Evolutionary conservation across 2,888 invertebrate genomes (phyloP), one percentile per base, ranked within the genome.

Genomic region (Drosophila anomelani): DNA sequence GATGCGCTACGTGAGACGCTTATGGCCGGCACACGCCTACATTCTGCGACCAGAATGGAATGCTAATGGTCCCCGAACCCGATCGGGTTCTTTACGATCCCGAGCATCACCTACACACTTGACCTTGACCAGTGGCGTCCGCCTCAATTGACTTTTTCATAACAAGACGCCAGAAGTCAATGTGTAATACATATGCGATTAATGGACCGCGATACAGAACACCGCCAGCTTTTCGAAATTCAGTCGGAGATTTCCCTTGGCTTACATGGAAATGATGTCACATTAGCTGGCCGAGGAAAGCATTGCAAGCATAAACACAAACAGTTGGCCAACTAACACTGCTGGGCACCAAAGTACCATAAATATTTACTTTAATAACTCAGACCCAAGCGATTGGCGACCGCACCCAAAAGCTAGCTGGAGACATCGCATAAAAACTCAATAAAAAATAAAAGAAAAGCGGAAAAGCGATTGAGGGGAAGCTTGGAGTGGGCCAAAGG

Each of bases 1-100:
- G 56, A 53, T 60, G 36, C 67, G 56, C 51, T 74, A 60, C 49
- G 43, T 44, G 71, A 39, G 55, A 49, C 51, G 47, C 56, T 71
- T 64, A 62, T 67, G 77, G 69, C 77, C 58, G 70, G 75, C 75
- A 75, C 77, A 74, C 68, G 54, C 61, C 71, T 70, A 78, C 78
- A 61, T 66, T 68, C 62, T 26, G 53, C 29, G 23, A 60, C 70
- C 56, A 67, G 68, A 74, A 80, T 76, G 72, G 74, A 64, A 75
- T 75, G 66, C 54, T 47, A 62, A 68, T 68, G 34, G 38, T 36
- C 3, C 20, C 29, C 41, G 34, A 47, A 68, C 29, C 41, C 69
- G 47, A 68, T 49, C 67, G 55, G 68, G 67, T 56, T 68, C 54
- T 62, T 7, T 34, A 26, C 43, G 34, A 57, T 61, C 43, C 43